Evolutionary conservation across 1,140 invertebrate genomes (phyloP), one percentile per base, ranked within the genome.

Genomic region (Heliconius hermathena): DNA sequence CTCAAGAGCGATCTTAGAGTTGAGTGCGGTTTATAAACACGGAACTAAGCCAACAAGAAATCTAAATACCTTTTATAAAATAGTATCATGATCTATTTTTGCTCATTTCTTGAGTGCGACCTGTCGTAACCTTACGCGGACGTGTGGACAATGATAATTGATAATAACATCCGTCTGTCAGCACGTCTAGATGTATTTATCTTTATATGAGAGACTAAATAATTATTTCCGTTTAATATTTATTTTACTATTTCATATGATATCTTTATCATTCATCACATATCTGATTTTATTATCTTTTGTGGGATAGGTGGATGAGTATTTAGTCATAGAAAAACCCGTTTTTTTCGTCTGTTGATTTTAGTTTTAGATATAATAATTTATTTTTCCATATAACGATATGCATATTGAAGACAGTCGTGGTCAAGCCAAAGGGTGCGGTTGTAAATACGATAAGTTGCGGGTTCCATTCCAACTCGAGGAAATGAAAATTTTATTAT

Each of bases 161-260:
- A 77, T 77, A 77, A 77, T 71, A 77, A 77, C 76, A 71, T 72
- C 76, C 70, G 76, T 54, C 57, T 52, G 76, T 54, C 70, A 38
- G 36, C 76, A 77, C 66, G 71, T 72, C 71, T 72, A 72, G 36
- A 36, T 72, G 8, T 72, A 72, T 20, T 72, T 72, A 41, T 72
- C 36, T 72, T 38, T 36, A 72, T 41, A 41, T 36, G 36, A 41
- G 36, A 38, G 71, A 22, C 36, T 36, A 38, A 72, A 72, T 72
- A 38, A 72, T 18, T 66, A 16, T 66, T 66, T 29, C 60, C 60
- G 60, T 29, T 29, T 29, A 8, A 9, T 66, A 29, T 66, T 66
- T 66, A 66, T 29, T 26, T 29, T 66, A 29, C 9, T 29, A 66
- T 66, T 66, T 66, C 26, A 66, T 66, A 66, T 16, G 22, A 26